These are phyloP conservation scores for Oscheius sp. DNA, from an alignment of 2,888 invertebrate genomes.

Conservation along the genomic window DNA sequence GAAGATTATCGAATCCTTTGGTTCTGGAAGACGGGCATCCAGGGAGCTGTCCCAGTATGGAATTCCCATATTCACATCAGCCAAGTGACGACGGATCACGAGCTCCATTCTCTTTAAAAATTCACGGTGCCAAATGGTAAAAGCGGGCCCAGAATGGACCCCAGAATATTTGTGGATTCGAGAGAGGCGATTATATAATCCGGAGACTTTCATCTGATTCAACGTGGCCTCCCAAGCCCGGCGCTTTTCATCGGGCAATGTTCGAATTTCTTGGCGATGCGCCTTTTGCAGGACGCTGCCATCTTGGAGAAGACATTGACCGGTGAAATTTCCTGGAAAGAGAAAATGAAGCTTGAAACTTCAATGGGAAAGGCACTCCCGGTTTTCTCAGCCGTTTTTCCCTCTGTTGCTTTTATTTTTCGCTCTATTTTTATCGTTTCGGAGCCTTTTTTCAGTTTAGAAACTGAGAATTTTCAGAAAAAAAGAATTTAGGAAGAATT, in stretches of 20 bases:
- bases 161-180: constrained; percentile 65
- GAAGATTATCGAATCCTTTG: constrained; percentile 73
- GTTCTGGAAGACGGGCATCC: constrained; percentile 72
- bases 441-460: too few relatives aligned
- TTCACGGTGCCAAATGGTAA: constrained; percentile 69
- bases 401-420: too few relatives aligned
- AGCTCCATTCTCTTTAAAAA: constrained; percentile 67
- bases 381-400: too few relatives aligned
- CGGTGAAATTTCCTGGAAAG: constrained; percentile 36
- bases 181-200: constrained; percentile 58
- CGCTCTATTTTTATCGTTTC: too few relatives aligned
- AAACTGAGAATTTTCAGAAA: too few relatives aligned
- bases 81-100: constrained; percentile 54
- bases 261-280: constrained; percentile 53
- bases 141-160: constrained; percentile 69
- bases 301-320: constrained; percentile 11
- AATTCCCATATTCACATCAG: constrained; percentile 70
- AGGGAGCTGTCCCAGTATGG: constrained; percentile 74
- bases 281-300: constrained; percentile 39
- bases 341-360: too few relatives aligned
- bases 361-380: too few relatives aligned
- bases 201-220: constrained; percentile 60
- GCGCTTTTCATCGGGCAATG: constrained; percentile 50
- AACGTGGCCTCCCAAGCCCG: constrained; percentile 29
- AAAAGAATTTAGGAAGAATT: too few relatives aligned